Evolutionary conservation across 2,113 vertebrate genomes (phyloP).

Genomic region (Bufo bufo): DNA sequence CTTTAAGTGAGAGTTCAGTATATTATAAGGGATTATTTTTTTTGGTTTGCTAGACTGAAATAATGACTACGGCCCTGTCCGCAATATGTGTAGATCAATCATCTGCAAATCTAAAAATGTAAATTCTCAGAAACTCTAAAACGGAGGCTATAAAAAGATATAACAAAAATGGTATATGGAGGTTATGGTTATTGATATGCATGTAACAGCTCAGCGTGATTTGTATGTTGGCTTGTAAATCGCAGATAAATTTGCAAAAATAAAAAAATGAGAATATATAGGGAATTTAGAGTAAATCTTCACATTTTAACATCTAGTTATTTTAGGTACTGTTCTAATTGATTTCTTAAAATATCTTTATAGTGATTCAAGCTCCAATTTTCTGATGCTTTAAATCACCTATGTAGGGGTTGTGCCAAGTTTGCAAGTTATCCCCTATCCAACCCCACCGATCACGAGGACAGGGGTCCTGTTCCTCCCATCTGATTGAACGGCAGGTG

Average conservation of each 20-base stretch:
- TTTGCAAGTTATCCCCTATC: too few relatives aligned
- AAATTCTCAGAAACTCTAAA: constrained; percentile 17
- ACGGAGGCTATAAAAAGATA: not conserved
- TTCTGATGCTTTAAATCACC: too few relatives aligned
- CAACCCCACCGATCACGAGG: too few relatives aligned
- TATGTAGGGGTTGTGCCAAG: too few relatives aligned
- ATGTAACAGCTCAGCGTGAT: not conserved
- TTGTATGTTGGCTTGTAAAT: not conserved
- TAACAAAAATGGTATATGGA: not conserved
- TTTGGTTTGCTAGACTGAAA: not conserved
- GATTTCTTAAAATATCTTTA: too few relatives aligned
- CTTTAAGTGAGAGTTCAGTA: constrained; percentile 14
- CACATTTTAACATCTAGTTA: not conserved
- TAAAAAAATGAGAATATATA: not conserved
- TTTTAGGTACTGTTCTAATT: too few relatives aligned
- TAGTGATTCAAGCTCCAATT: too few relatives aligned
- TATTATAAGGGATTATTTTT: constrained; percentile 32
- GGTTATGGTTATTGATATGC: not conserved
- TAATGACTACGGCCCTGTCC: constrained; percentile 5
- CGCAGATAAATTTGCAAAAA: not conserved
- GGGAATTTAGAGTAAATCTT: not conserved
- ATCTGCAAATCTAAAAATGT: constrained; percentile 9
- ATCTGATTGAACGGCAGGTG: too few relatives aligned
- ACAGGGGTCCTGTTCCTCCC: too few relatives aligned
- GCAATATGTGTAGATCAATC: not conserved